Evolutionary conservation across 2,113 vertebrate genomes (phyloP), one percentile per base, ranked within the genome.

Genomic region (Sylvietta virens): DNA sequence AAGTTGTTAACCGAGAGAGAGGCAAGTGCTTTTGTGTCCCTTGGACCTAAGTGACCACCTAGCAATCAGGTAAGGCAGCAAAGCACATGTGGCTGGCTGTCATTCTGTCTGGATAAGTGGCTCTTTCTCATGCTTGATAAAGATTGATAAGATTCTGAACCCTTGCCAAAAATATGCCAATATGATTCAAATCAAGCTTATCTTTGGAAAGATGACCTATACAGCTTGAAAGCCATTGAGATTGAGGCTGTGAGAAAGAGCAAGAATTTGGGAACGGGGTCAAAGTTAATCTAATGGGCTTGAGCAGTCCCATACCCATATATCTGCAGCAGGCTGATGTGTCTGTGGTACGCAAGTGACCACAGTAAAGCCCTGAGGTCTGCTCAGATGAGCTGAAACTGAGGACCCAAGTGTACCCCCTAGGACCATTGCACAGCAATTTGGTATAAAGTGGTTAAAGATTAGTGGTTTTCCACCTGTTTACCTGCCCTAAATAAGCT

Each of bases 261-360:
- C 2, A 76, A 72, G 33, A 28, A 72, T 51, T 50, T 0, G 1
- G 16, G 23, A 80, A 24, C 9, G 21, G 21, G 6, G 3, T 54
- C 33, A 40, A 30, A 5, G 12, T 82, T 80, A n/a, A 66, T 39
- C 28, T 54, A 13, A 9, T 3, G 10, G 30, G 2, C 1, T 50
- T 73, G 39, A 12, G 14, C 45, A 80, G 45, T 51, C 33, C 33
- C 15, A 12, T 15, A 15, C 9, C 50, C 3, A 0, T 9, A 53
- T 11, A 12, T 42, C n/a, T 79, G n/a, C 18, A 64, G 26, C 9
- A 76, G n/a, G 17, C 33, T 71, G 27, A 48, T 31, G 37, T 56
- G 11, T 20, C 60, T 56, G 33, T 35, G 11, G 21, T 2, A 2
- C 35, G 42, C 4, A 15, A 40, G 28, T 0, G 0, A 69, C 18